phyloP scores from a whole-genome alignment of 2,113 vertebrate species.

The Prietella phreatophila region DNA sequence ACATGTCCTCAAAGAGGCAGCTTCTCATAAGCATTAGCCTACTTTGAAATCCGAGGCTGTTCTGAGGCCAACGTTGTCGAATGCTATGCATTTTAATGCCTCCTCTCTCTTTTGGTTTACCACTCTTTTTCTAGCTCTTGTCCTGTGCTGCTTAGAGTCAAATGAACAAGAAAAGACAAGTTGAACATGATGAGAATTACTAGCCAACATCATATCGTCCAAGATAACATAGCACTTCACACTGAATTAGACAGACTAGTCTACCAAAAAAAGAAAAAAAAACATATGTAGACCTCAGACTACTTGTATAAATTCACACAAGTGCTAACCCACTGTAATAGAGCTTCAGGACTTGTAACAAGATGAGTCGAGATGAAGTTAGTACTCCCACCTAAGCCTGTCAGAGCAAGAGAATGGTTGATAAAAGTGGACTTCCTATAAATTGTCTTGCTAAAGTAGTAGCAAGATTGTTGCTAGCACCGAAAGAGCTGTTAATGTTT shows the following conservation, averaged over 20 bases:
- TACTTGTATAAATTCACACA: not conserved
- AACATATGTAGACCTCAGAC: not conserved
- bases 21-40: slow-evolving; percentile 35
- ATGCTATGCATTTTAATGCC: slow-evolving; percentile 27
- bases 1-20: slow-evolving; percentile 45
- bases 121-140: not conserved
- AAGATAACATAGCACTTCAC: not conserved
- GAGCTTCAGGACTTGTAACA: not conserved
- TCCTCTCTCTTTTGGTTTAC: not conserved
- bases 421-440: not conserved
- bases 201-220: not conserved
- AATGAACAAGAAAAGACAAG: not conserved
- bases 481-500: slow-evolving; percentile 25
- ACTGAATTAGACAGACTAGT: not conserved
- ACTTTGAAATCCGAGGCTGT: slow-evolving; percentile 29
- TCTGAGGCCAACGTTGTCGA: slow-evolving; percentile 6
- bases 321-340: slow-evolving; percentile 18
- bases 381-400: not conserved
- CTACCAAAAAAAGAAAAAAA: not conserved
- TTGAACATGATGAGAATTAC: not conserved
- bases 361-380: slow-evolving; percentile 6
- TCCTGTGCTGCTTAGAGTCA: not conserved
- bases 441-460: not conserved
- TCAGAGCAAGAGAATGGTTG: slow-evolving; percentile 1
- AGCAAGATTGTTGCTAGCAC: not conserved